phyloP scores from a whole-genome alignment of 2,113 vertebrate genomes.

The Polypterus senegalus region DNA sequence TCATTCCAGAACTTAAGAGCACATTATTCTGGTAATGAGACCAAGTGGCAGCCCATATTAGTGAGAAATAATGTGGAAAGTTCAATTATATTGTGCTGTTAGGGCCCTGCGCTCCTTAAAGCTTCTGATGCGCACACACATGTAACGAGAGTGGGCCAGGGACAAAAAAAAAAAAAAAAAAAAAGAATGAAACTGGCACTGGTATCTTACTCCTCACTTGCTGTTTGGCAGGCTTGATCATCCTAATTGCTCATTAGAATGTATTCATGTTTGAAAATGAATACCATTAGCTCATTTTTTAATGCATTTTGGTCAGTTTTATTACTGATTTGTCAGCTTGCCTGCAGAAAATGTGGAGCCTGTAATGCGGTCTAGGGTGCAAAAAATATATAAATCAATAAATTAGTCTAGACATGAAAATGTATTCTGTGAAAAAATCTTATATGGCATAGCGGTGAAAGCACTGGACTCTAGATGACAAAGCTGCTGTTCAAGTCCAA shows the following conservation, averaged over 20 bases:
- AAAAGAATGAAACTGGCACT: constrained; percentile 49
- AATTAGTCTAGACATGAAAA: no score
- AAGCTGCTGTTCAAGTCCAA: no score
- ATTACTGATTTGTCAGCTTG: constrained; percentile 40
- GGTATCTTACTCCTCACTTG: constrained; percentile 47
- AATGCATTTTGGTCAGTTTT: constrained; percentile 35
- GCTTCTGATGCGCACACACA: constrained; percentile 48
- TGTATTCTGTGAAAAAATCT: no score
- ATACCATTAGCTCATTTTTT: constrained; percentile 55
- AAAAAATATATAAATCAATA: no score
- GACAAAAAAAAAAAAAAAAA: constrained; percentile 25
- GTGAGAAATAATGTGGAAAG: constrained; percentile 69
- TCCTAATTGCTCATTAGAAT: constrained; percentile 72
- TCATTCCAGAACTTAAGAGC: constrained; percentile 98
- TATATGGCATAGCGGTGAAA: no score
- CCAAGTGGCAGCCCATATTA: constrained; percentile 68
- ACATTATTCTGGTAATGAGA: constrained; percentile 93
- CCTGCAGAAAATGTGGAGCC: constrained; percentile 28
- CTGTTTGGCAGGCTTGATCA: constrained; percentile 65
- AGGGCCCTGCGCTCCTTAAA: constrained; percentile 38
- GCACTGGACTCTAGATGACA: no score
- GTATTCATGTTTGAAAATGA: constrained; percentile 67
- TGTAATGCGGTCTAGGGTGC: no score
- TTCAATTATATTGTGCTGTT: constrained; percentile 73
- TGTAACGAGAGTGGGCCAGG: constrained; percentile 44